phyloP scores from a whole-genome alignment of 2,888 invertebrate species.

The Piscicola geometra region DNA sequence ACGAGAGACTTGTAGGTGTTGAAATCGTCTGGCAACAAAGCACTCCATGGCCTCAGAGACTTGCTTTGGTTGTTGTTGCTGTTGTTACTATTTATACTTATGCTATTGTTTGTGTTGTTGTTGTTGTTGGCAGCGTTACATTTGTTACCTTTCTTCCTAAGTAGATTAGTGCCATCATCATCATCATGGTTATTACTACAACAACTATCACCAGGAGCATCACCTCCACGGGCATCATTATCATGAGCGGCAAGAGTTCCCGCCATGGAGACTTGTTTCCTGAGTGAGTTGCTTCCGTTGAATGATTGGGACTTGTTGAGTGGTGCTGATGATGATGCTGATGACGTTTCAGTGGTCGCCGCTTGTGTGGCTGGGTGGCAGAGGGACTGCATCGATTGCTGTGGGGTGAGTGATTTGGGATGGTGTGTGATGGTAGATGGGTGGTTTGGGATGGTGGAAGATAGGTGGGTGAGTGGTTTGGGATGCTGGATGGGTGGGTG shows the following conservation, averaged over 20 bases:
- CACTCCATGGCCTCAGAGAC: slow-evolving; percentile 32
- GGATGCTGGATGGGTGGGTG: too few relatives aligned
- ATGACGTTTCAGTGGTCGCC: neutral
- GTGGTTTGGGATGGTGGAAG: too few relatives aligned
- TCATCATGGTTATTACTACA: too few relatives aligned
- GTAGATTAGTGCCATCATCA: neutral
- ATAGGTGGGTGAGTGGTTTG: too few relatives aligned
- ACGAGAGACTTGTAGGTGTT: slow-evolving; percentile 14
- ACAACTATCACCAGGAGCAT: neutral
- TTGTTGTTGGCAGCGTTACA: neutral
- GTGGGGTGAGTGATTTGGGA: neutral
- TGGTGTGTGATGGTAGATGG: too few relatives aligned
- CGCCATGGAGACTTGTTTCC: neutral
- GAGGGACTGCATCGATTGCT: slow-evolving; percentile 30
- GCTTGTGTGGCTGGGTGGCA: neutral
- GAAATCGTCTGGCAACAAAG: slow-evolving; percentile 30
- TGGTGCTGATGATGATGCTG: neutral
- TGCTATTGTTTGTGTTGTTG: neutral
- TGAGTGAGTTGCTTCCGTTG: slow-evolving; percentile 19
- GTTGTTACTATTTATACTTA: neutral
- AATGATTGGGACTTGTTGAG: slow-evolving; percentile 30
- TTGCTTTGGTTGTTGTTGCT: neutral
- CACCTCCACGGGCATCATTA: neutral
- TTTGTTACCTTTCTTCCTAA: neutral
- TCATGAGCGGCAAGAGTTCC: neutral